Evolutionary conservation across 2,888 invertebrate genomes (phyloP), one percentile per base, ranked within the genome.

Genomic region (Heteromurus nitidus): DNA sequence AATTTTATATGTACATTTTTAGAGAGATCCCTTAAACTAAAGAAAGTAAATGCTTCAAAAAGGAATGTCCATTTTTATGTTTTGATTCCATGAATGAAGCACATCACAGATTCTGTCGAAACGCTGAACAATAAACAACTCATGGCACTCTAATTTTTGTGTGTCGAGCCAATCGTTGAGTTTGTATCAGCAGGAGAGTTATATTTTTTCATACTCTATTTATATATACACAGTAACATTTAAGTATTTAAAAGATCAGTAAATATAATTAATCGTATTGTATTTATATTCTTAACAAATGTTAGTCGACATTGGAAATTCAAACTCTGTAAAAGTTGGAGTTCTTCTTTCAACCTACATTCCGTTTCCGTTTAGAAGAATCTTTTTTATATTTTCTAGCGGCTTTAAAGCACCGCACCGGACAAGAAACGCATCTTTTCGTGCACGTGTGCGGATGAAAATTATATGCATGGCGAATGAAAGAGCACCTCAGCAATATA

Each of bases 81-180:
- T 47, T 68, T 47, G 42, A 72, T 64, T 73, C 50, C 64, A 44
- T 75, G 20, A 67, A 58, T 69, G 79, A 79, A 70, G 79, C 62
- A 69, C 70, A 79, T 79, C 79, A 79, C 79, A 79, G 79, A 79
- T 67, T 79, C 70, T 79, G 70, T 79, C 65, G 64, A 79, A 70
- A 70, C 62, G 70, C 70, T 69, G 76, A 60, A 68, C 76, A 18
- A 60, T 42, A 20, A 26, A 47, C 58, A 58, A 58, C 58, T 26
- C 26, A 2, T 1, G 13, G 26, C 28, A 26, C 11, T 55, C n/a
- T n/a, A n/a, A n/a, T n/a, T n/a, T n/a, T 24, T 26, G 58, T 26
- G 11, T 58, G 28, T 13, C 58, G 9, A 16, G 58, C 20, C 58
- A 22, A 11, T 58, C 18, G 58, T 58, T 58, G 58, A 58, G 16